Evolutionary conservation across 2,113 vertebrate species (phyloP).

Genomic region (Amphilophus citrinellus): DNA sequence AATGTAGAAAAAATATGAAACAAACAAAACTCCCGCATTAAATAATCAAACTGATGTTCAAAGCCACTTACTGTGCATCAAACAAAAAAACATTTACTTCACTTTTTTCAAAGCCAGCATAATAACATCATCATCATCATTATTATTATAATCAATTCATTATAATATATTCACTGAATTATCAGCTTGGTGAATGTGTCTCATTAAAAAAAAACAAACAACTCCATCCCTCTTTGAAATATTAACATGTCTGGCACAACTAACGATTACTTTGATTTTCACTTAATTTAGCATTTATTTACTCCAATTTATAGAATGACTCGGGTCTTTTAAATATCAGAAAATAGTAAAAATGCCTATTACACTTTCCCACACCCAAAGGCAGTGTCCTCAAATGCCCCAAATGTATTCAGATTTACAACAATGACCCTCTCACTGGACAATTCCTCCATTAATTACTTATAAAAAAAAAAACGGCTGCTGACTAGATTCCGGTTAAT

Average conservation of each 20-base stretch:
- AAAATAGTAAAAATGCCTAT: neutral
- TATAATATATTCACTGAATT: neutral
- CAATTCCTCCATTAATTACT: neutral
- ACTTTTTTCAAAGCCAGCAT: neutral
- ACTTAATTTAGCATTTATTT: slow-evolving; percentile 5
- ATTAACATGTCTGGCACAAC: neutral
- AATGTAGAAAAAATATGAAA: neutral
- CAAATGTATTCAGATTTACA: neutral
- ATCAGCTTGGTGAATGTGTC: neutral
- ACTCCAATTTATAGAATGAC: neutral
- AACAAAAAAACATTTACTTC: neutral
- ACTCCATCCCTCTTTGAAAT: neutral
- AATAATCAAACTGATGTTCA: neutral
- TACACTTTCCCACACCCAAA: neutral
- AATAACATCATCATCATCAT: neutral
- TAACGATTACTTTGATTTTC: neutral
- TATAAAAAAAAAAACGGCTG: neutral
- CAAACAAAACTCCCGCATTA: neutral
- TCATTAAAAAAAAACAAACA: neutral
- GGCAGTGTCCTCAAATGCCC: neutral
- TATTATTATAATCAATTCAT: neutral
- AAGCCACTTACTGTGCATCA: neutral
- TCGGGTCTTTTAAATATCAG: neutral
- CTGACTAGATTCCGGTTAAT: neutral
- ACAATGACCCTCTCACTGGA: neutral